Evolutionary conservation across 2,888 invertebrate species (phyloP).

Genomic region (Limulus polyphemus): DNA sequence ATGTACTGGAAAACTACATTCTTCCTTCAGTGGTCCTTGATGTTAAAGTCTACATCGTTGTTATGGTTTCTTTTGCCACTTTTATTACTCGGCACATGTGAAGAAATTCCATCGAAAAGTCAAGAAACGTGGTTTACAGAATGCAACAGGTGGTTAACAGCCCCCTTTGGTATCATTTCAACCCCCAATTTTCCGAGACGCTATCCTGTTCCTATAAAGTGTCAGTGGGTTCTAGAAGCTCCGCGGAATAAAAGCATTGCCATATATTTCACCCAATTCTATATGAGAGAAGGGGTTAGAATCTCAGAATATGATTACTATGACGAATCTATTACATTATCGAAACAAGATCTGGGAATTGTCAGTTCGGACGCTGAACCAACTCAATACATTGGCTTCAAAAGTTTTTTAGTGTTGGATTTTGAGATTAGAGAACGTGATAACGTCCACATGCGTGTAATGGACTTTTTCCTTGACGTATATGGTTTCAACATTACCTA

Average conservation of each 20-base stretch:
- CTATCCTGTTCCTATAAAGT: conserved; percentile 67
- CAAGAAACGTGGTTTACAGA: too few species aligned
- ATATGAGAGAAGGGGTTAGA: conserved; percentile 42
- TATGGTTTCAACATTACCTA: conserved; percentile 92
- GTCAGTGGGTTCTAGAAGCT: conserved; percentile 79
- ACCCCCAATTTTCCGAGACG: conserved; percentile 72
- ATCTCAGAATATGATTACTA: conserved; percentile 32
- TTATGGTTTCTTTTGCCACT: too few species aligned
- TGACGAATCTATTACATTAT: conserved; percentile 21
- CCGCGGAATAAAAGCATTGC: conserved; percentile 49
- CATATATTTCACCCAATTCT: conserved; percentile 76
- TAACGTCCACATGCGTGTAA: conserved; percentile 61
- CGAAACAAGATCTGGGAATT: conserved; percentile 15
- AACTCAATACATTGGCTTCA: conserved; percentile 40
- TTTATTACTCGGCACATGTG: too few species aligned
- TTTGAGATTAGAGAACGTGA: conserved; percentile 49
- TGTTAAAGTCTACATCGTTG: too few species aligned
- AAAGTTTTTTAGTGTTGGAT: conserved; percentile 62
- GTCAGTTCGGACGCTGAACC: conserved; percentile 25
- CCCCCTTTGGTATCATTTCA: conserved; percentile 50
- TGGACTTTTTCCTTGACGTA: conserved; percentile 65
- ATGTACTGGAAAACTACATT: too few species aligned
- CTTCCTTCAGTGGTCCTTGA: too few species aligned
- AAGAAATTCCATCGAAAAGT: too few species aligned
- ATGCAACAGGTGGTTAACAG: too few species aligned